Conservation (phyloP, 2,888 invertebrate genomes). For the Masnerella sp. region DNA sequence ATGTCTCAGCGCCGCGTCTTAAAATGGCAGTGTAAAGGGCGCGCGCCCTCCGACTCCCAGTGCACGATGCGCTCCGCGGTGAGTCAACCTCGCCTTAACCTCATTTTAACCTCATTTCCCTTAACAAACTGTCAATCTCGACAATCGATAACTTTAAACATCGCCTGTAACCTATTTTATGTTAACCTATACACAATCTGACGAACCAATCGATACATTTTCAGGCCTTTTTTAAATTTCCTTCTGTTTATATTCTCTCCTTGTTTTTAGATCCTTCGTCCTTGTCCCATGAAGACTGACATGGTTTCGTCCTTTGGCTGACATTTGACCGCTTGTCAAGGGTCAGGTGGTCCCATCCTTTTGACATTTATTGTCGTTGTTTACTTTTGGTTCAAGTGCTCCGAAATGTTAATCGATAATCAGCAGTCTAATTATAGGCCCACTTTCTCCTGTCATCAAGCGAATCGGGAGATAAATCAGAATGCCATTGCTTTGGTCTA, state of each 20-base stretch:
- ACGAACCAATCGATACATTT: too few species aligned
- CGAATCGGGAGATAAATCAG: not conserved
- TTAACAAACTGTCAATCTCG: not conserved
- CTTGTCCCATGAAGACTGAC: too few species aligned
- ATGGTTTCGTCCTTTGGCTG: too few species aligned
- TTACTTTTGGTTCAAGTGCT: slow-evolving; percentile 21
- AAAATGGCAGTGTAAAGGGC: not conserved
- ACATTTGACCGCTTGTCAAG: not conserved
- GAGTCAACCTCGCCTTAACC: too few species aligned
- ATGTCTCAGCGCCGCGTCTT: not conserved
- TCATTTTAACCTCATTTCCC: too few species aligned
- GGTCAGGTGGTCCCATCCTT: not conserved
- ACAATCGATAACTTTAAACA: too few species aligned
- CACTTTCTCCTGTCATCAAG: not conserved
- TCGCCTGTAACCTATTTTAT: too few species aligned
- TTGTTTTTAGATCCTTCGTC: too few species aligned
- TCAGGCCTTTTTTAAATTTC: too few species aligned
- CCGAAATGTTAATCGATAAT: slow-evolving; percentile 33
- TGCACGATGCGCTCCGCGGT: not conserved
- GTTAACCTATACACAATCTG: too few species aligned
- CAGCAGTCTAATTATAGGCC: slow-evolving; percentile 19
- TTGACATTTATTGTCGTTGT: slow-evolving; percentile 22
- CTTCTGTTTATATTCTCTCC: too few species aligned
- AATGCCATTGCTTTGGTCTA: too few species aligned
- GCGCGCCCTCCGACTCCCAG: not conserved